Evolutionary conservation across 2,113 vertebrate species (phyloP).

Genomic region (Sialia sialis): DNA sequence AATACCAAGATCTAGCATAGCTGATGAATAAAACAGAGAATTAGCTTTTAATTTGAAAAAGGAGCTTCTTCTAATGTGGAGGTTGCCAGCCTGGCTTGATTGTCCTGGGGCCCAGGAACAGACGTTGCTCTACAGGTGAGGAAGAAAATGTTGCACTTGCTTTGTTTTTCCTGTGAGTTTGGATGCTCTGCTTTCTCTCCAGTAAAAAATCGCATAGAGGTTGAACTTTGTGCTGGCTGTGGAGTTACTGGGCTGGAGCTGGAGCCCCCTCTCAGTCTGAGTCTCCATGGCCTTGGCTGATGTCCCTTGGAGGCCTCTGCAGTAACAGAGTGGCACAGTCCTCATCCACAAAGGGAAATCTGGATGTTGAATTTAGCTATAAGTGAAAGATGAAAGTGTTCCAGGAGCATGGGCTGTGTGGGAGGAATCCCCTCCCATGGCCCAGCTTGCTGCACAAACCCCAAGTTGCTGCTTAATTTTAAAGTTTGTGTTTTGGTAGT

Average conservation of each 20-base stretch:
- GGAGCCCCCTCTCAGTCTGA: neutral
- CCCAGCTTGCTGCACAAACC: neutral
- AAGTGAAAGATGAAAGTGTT: neutral
- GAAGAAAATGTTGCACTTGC: neutral
- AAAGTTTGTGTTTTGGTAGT: neutral
- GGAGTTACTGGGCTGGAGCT: neutral
- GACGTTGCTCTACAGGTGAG: neutral
- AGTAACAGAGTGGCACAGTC: neutral
- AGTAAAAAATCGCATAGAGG: neutral
- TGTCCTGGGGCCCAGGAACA: neutral
- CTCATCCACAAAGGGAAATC: neutral
- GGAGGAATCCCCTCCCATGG: neutral
- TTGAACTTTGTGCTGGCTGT: neutral
- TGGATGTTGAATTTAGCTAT: neutral
- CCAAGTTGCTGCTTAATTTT: neutral
- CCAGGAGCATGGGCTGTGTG: neutral
- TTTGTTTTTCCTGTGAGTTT: neutral
- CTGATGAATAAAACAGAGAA: neutral
- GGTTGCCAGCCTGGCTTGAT: neutral
- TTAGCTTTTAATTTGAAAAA: conserved; percentile 19
- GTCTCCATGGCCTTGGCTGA: neutral
- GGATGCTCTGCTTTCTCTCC: neutral
- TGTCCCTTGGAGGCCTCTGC: neutral
- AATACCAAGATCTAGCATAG: neutral
- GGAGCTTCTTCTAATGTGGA: neutral